These are phyloP conservation scores for Mus musculus DNA, from an alignment of 2,113 vertebrate genomes.

Conservation along the genomic window GRCm39 chr1:104000001-104000500, in stretches of 20 bases:
- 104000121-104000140: not conserved
- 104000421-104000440: not conserved
- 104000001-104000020: not conserved
- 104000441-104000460: not conserved
- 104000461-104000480: not conserved
- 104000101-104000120: not conserved
- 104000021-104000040: not conserved
- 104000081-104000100: not conserved
- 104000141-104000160: accelerated
- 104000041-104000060: not conserved
- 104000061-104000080: accelerated
- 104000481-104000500: not conserved
- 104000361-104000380: not conserved
- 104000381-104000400: not conserved
- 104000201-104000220: not conserved
- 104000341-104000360: not conserved
- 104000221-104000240: not conserved
- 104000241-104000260: not conserved
- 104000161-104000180: not conserved
- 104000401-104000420: not conserved
- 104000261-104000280: accelerated
- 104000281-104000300: no score
- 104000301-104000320: no score
- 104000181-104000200: accelerated
- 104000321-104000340: not conserved